Conservation (phyloP, 2,113 vertebrate species). For the Arvicanthis niloticus region DNA sequence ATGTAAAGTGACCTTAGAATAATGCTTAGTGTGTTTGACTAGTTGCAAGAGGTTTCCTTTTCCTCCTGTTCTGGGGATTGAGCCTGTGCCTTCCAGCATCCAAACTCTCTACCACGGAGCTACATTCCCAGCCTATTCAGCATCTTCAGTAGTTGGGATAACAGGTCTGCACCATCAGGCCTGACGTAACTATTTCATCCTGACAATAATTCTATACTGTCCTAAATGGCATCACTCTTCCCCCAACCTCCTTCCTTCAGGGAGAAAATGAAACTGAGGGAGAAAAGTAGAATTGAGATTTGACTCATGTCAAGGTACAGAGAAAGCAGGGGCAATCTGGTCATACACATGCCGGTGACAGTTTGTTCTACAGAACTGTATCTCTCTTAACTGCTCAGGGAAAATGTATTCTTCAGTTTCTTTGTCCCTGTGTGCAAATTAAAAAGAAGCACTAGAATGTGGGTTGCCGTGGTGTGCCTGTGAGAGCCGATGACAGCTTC, state of each 20-base stretch:
- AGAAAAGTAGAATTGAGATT: background rate
- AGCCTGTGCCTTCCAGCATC: too few species aligned
- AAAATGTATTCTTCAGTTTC: background rate
- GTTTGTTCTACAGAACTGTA: background rate
- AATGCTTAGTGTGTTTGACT: background rate
- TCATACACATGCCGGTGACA: background rate
- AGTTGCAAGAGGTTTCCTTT: background rate
- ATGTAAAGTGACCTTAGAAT: background rate
- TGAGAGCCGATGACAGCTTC: background rate
- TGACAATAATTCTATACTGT: background rate
- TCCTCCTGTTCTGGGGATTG: background rate
- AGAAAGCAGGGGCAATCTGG: background rate
- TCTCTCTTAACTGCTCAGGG: background rate
- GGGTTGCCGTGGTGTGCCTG: background rate
- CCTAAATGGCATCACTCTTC: background rate
- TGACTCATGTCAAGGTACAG: background rate
- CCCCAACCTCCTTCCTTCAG: fast-evolving
- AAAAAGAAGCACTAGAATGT: background rate
- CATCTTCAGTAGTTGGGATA: background rate
- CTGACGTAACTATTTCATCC: background rate
- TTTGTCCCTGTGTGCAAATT: background rate
- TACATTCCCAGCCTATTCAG: background rate
- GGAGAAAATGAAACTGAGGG: background rate
- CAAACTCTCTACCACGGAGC: background rate
- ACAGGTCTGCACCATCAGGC: background rate